Evolutionary conservation across 1,140 invertebrate genomes (phyloP), one percentile per base, ranked within the genome.

Genomic region (Oncopeltus fasciatus): DNA sequence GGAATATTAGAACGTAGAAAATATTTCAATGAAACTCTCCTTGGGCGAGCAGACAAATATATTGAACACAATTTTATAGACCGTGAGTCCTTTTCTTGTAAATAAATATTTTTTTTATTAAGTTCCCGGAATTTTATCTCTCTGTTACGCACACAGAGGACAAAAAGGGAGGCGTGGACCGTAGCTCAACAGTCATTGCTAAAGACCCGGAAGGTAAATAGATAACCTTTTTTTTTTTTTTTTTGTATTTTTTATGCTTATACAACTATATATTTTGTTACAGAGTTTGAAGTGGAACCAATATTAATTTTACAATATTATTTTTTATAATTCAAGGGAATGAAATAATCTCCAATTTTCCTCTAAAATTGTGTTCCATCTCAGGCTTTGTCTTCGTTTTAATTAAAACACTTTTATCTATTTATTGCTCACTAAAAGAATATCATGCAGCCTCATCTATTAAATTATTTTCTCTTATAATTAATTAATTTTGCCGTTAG

Each of bases 171-270:
- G 87, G 85, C 72, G 89, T 92, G 76, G 90, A 93, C 79, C 84
- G 90, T 76, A 90, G 88, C 76, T 90, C 88, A 75, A 93, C 90
- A 71, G 90, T 93, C 72, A 92, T 93, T 78, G 89, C 88, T 74
- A 91, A 92, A 84, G 90, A 93, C 72, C 86, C 88, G 69, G 86
- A 89, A 87, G 89, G 88, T 82, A 88, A 85, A 70, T 68, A 47
- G n/a, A n/a, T n/a, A 59, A 66, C 26, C 27, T 38, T 24, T 31
- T 60, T 26, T 29, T 53, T 18, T 64, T 57, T 60, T 27, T 29
- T 21, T 64, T 5, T 64, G 29, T 24, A 11, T 59, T 57, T 61
- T 62, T 28, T 26, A 21, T 64, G 11, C 26, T 64, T 57, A n/a
- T 44, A 59, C 20, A 59, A 43, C 26, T n/a, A 44, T 26, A 44